These are phyloP conservation scores for Kobus ellipsiprymnus DNA, from an alignment of 2,113 vertebrate species.

Conservation along the genomic window DNA sequence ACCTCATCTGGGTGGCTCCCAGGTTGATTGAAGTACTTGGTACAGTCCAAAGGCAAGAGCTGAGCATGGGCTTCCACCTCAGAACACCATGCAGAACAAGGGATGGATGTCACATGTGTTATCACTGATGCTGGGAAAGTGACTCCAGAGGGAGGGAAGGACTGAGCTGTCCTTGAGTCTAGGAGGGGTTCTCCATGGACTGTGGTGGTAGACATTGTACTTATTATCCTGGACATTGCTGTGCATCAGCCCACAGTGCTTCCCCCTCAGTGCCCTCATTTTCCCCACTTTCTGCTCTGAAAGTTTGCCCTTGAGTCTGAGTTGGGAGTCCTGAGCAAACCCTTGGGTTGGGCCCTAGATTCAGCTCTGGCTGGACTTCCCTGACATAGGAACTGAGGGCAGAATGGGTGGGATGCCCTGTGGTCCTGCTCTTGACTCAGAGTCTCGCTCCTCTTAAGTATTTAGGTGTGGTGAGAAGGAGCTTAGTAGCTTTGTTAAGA, in stretches of 20 bases:
- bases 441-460: neutral
- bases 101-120: neutral
- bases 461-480: neutral
- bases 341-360: neutral
- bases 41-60: neutral
- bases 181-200: neutral
- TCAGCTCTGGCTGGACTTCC: neutral
- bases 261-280: accelerated
- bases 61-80: neutral
- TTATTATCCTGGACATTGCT: neutral
- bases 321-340: neutral
- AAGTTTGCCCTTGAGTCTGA: neutral
- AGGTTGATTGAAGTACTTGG: neutral
- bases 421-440: neutral
- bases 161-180: neutral
- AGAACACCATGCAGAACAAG: neutral
- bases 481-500: neutral
- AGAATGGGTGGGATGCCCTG: no score
- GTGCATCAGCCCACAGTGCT: neutral
- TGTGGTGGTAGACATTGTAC: neutral
- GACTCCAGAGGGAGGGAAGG: neutral
- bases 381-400: neutral
- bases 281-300: no score
- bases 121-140: neutral
- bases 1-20: neutral